These are phyloP conservation scores for Microcaecilia unicolor DNA, from an alignment of 2,797 vertebrate genomes.

Conservation along the genomic window DNA sequence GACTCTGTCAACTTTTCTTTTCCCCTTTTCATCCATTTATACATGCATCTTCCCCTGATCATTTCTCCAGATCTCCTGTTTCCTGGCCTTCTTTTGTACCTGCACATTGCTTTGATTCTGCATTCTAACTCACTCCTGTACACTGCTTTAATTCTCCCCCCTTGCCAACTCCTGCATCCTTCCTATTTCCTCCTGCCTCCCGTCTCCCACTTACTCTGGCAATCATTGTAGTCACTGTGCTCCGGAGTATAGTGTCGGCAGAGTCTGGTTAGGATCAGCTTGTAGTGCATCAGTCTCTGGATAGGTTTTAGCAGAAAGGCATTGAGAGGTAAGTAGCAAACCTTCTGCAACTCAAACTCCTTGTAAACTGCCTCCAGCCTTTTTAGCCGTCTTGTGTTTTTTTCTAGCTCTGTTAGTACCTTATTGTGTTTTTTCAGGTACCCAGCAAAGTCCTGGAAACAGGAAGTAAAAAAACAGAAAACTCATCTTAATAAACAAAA, in stretches of 20 bases:
- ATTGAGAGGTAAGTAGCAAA: conserved; percentile 92
- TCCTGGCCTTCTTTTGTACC: too few relatives aligned
- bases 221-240: conserved; percentile 72
- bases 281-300: conserved; percentile 92
- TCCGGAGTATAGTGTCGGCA: conserved; percentile 65
- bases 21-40: too few relatives aligned
- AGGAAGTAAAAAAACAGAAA: not conserved
- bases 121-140: too few relatives aligned
- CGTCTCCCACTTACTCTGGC: conserved; percentile 61
- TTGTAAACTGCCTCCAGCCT: conserved; percentile 81
- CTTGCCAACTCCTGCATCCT: too few relatives aligned
- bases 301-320: conserved; percentile 90
- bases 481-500: too few relatives aligned
- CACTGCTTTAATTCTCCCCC: too few relatives aligned
- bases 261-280: conserved; percentile 78
- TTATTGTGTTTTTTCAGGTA: conserved; percentile 81
- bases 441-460: conserved; percentile 76
- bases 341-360: conserved; percentile 93
- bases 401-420: conserved; percentile 82
- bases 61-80: too few relatives aligned
- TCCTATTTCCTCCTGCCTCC: too few relatives aligned
- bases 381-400: conserved; percentile 68
- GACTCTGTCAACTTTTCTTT: too few relatives aligned
- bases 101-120: too few relatives aligned
- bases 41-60: too few relatives aligned